Evolutionary conservation across 2,888 invertebrate species (phyloP), one percentile per base, ranked within the genome.

Genomic region (Nomada fabriciana): DNA sequence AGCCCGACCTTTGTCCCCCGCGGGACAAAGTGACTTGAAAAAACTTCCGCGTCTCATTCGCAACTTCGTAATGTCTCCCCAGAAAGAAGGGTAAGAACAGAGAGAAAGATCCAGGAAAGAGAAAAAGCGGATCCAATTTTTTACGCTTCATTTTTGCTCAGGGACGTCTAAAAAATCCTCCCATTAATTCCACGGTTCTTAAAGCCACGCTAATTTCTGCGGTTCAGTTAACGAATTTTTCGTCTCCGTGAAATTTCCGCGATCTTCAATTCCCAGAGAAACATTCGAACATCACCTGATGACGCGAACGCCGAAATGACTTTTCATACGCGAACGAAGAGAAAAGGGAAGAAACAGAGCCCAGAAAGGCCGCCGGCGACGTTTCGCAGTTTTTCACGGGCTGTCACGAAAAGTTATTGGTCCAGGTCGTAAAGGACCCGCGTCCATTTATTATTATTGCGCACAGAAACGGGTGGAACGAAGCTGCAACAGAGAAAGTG

Each of bases 371-470:
- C 20, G 57, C 72, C 68, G 80, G 64, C 75, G 72, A 71, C 65
- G 72, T 36, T 69, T 76, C 29, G 42, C 59, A 67, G 68, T 67
- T 75, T 71, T 63, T 55, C 74, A 47, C 20, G 15, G 23, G 29
- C 43, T 50, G 18, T 36, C 36, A 52, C 75, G 52, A 65, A 80
- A 85, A 82, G 71, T 86, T 86, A 88, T 88, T 82, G 86, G 86
- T 84, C 82, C 36, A 76, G 68, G 78, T 79, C 72, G 80, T 83
- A 79, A 88, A 86, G 76, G 79, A 73, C 77, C 84, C 82, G 85
- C 80, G 83, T 83, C 80, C 89, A 87, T 89, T 89, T 88, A 87
- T 90, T 90, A 88, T 88, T 85, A 89, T 87, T 82, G 84, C 84
- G 77, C 72, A 20, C n/a, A 64, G 77, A 53, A 47, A 77, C 29